Conservation (phyloP, 2,113 vertebrate genomes). For the Rostratula benghalensis region DNA sequence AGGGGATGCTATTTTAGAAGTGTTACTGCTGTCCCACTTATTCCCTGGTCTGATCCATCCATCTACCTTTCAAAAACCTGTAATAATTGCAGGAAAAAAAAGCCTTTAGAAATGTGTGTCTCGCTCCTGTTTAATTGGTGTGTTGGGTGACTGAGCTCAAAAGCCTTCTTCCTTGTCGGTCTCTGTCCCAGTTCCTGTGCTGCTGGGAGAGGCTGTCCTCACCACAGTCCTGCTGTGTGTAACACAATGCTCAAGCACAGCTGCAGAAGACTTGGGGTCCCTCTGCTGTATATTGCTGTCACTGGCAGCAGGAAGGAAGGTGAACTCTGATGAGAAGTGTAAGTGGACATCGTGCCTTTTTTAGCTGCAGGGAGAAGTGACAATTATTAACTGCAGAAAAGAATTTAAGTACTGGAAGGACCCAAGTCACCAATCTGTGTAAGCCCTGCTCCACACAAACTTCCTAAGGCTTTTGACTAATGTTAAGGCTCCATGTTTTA, state of each 20-base stretch:
- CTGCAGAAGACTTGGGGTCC: not conserved
- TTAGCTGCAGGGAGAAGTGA: not conserved
- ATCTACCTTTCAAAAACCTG: not conserved
- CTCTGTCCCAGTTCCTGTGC: not conserved
- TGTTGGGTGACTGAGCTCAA: conserved; percentile 16
- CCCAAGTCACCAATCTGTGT: not conserved
- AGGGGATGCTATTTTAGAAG: conserved; percentile 23
- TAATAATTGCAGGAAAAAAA: conserved; percentile 16
- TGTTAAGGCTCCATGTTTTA: not conserved
- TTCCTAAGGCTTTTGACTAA: not conserved
- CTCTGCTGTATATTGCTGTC: conserved; percentile 9
- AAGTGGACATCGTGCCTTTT: not conserved
- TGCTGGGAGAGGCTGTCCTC: not conserved
- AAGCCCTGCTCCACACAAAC: not conserved
- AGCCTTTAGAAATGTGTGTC: not conserved
- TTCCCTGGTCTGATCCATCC: conserved; percentile 25
- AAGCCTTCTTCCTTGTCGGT: not conserved
- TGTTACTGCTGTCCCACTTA: conserved; percentile 37
- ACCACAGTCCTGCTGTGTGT: not conserved
- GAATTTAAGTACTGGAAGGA: not conserved
- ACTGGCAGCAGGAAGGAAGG: not conserved
- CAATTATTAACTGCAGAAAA: not conserved
- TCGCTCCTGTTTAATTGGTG: conserved; percentile 19
- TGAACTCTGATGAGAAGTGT: not conserved
- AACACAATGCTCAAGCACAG: not conserved